A percentile compares a stretch with the other conserved stretches of the same genome.
phyloP scores from a whole-genome alignment of 2,797 vertebrate species.

The Fundulus diaphanus region DNA sequence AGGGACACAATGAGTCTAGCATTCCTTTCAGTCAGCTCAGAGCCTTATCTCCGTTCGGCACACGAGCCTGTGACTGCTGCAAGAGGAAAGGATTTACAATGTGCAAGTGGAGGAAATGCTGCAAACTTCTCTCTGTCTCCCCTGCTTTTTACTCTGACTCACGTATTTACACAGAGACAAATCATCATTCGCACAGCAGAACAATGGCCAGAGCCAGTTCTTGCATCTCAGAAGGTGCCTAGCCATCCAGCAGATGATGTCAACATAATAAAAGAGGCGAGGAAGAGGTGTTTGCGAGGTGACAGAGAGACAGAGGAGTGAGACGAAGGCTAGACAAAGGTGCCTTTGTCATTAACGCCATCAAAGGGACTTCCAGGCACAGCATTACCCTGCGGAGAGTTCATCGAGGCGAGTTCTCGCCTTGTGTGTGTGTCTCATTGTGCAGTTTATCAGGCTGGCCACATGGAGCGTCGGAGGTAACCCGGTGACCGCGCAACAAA shows the following conservation, averaged over 20 bases:
- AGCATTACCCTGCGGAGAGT: slow-evolving; percentile 60
- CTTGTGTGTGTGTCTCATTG: slow-evolving; percentile 62
- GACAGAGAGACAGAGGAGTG: slow-evolving; percentile 42
- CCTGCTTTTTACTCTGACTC: slow-evolving; percentile 42
- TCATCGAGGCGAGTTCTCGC: slow-evolving; percentile 59
- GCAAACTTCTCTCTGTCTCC: slow-evolving; percentile 66
- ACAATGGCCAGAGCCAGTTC: slow-evolving; percentile 64
- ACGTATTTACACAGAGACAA: slow-evolving; percentile 30
- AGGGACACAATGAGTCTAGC: slow-evolving; percentile 75
- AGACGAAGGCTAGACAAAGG: slow-evolving; percentile 62
- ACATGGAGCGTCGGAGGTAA: slow-evolving; percentile 74
- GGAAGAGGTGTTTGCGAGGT: slow-evolving; percentile 26
- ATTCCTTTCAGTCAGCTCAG: slow-evolving; percentile 73
- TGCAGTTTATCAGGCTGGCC: slow-evolving; percentile 75
- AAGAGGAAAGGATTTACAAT: slow-evolving; percentile 84
- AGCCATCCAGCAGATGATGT: slow-evolving; percentile 68
- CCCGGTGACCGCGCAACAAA: slow-evolving; percentile 79
- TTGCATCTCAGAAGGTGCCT: slow-evolving; percentile 58
- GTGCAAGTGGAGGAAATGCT: slow-evolving; percentile 69
- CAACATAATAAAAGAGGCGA: slow-evolving; percentile 50
- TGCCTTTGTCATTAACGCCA: slow-evolving; percentile 68
- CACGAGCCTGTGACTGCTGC: slow-evolving; percentile 76
- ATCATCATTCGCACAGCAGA: slow-evolving; percentile 61
- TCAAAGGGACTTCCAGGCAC: slow-evolving; percentile 58
- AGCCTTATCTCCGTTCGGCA: slow-evolving; percentile 84